These are phyloP conservation scores for Lordiphosa stackelbergi DNA, from an alignment of 1,140 invertebrate species.

Conservation along the genomic window DNA sequence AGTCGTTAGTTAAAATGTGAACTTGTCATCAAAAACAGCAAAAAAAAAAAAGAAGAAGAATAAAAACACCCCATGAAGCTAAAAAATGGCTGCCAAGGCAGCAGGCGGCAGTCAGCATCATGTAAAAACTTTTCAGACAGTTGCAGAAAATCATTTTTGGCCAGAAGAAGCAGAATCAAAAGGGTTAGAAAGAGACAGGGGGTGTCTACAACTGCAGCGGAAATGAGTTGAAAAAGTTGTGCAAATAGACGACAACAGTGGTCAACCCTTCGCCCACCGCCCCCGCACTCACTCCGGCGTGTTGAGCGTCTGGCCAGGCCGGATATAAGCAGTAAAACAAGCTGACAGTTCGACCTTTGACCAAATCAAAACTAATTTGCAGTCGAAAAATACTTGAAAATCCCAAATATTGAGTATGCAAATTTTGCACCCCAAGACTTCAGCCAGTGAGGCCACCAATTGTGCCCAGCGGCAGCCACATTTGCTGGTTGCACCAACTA, in stretches of 20 bases:
- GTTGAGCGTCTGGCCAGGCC: constrained; percentile 20
- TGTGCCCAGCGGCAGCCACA: constrained; percentile 68
- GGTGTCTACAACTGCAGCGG: constrained; percentile 59
- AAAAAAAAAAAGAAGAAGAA: too few species aligned
- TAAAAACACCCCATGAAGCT: constrained; percentile 22
- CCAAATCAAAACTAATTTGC: constrained; percentile 44
- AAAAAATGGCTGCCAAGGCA: constrained; percentile 55
- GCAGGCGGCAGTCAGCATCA: constrained; percentile 15
- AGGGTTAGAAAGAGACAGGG: constrained; percentile 4
- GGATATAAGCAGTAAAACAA: constrained; percentile 72
- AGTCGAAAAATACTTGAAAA: constrained; percentile 20
- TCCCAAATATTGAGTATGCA: constrained; percentile 31
- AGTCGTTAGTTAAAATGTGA: constrained; percentile 71
- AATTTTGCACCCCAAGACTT: constrained; percentile 37
- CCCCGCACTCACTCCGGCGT: not conserved
- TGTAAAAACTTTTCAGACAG: constrained; percentile 70
- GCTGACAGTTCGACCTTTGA: constrained; percentile 46
- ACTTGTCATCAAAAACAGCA: constrained; percentile 49
- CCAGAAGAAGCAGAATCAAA: constrained; percentile 12
- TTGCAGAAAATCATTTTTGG: constrained; percentile 69
- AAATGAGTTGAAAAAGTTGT: constrained; percentile 75
- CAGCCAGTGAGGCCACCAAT: constrained; percentile 47
- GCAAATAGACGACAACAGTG: constrained; percentile 61
- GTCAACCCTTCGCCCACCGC: constrained; percentile 10
- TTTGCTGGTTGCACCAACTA: constrained; percentile 58